Evolutionary conservation across 2,888 invertebrate genomes (phyloP).

Genomic region (Agrilus biguttatus): DNA sequence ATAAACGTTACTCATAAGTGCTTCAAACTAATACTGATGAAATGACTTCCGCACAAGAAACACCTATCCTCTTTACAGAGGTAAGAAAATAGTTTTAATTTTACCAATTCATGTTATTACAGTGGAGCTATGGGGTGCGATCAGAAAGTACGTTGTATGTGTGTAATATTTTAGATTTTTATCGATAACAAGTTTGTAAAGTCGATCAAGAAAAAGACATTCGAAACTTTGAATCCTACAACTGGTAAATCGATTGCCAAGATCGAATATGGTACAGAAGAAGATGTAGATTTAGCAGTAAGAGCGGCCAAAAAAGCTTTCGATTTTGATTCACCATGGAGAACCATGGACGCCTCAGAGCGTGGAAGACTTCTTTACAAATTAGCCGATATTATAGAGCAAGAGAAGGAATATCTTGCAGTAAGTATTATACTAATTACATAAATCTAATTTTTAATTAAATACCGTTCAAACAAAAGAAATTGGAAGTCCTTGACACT

Average conservation of each 20-base stretch:
- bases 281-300: conserved; percentile 68
- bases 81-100: too few relatives aligned
- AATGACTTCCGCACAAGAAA: too few relatives aligned
- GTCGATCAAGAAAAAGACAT: conserved; percentile 74
- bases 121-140: too few relatives aligned
- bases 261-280: conserved; percentile 60
- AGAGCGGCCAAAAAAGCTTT: conserved; percentile 68
- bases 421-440: conserved; percentile 37
- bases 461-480: conserved; percentile 33
- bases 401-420: conserved; percentile 64
- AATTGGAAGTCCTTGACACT: conserved; percentile 88
- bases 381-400: conserved; percentile 71
- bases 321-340: conserved; percentile 61
- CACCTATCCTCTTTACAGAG: too few relatives aligned
- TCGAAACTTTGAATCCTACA: conserved; percentile 71
- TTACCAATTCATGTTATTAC: too few relatives aligned
- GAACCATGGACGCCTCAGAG: conserved; percentile 75
- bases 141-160: too few relatives aligned
- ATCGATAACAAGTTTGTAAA: conserved; percentile 96
- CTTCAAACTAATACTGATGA: too few relatives aligned
- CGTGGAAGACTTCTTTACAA: conserved; percentile 62
- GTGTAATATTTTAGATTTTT: conserved; percentile 57
- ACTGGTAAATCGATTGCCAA: conserved; percentile 66
- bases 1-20: too few relatives aligned
- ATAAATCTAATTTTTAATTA: background rate